A percentile compares a stretch with the other conserved stretches of the same genome.
Conservation (phyloP, 2,113 vertebrate genomes). For the Tenrec ecaudatus region DNA sequence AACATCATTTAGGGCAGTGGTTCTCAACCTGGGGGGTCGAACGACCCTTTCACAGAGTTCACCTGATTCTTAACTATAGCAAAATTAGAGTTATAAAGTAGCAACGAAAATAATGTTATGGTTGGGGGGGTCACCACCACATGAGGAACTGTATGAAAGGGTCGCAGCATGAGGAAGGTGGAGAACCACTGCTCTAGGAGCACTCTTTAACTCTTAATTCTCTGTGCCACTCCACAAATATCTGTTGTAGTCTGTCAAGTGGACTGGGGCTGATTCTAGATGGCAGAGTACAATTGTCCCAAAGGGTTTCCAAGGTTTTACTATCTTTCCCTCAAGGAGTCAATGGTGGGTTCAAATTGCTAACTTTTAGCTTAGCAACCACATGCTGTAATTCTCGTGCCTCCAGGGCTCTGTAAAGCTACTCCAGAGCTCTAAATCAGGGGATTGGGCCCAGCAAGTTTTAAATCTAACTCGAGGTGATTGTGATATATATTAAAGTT, state of each 20-base stretch:
- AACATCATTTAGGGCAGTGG: no score
- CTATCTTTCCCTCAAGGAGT: background rate
- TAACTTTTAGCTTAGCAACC: no score
- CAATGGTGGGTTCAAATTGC: background rate
- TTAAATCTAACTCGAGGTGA: background rate
- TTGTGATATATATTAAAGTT: background rate
- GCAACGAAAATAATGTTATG: no score
- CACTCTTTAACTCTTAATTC: background rate
- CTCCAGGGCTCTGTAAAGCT: background rate
- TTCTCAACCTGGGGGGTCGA: background rate
- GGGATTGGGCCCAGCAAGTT: background rate
- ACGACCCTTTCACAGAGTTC: no score
- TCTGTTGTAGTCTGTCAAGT: no score
- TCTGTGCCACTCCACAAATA: background rate
- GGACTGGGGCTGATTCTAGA: background rate
- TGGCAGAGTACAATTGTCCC: background rate
- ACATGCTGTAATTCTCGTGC: background rate
- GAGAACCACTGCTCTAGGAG: background rate
- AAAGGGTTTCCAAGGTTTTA: background rate
- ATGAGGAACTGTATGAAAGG: no score
- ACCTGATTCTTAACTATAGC: no score
- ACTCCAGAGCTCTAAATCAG: background rate
- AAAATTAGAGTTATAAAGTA: no score
- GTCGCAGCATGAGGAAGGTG: no score
- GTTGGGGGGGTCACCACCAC: no score